phyloP scores from a whole-genome alignment of 2,888 invertebrate species.

The Mycalesis mineus region DNA sequence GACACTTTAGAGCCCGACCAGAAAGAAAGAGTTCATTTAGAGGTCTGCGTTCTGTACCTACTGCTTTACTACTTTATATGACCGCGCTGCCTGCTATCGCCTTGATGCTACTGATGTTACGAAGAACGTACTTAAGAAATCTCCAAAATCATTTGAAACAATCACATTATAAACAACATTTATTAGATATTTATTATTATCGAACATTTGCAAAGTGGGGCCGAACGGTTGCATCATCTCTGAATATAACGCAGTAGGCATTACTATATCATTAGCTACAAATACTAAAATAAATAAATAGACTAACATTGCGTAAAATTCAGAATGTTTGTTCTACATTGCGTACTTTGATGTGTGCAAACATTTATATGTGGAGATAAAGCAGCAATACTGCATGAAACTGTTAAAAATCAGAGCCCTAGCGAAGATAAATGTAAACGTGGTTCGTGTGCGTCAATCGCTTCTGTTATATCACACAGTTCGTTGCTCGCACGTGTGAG shows the following conservation, averaged over 20 bases:
- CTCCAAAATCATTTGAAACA: too few species aligned
- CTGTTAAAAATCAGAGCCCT: not conserved
- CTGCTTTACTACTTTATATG: too few species aligned
- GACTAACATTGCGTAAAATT: not conserved
- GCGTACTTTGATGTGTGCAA: slow-evolving; percentile 1
- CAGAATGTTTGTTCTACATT: slow-evolving; percentile 6
- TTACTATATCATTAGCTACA: slow-evolving; percentile 11
- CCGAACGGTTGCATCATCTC: slow-evolving; percentile 51
- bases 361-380: not conserved
- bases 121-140: too few species aligned
- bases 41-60: too few species aligned
- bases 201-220: slow-evolving; percentile 32
- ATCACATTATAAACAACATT: too few species aligned
- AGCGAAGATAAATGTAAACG: slow-evolving; percentile 13
- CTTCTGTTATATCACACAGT: slow-evolving; percentile 33
- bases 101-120: too few species aligned
- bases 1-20: too few species aligned
- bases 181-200: slow-evolving; percentile 28
- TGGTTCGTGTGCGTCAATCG: slow-evolving; percentile 23
- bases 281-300: slow-evolving; percentile 14
- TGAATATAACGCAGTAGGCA: slow-evolving; percentile 41
- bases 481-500: slow-evolving; percentile 37
- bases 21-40: too few species aligned
- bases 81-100: too few species aligned
- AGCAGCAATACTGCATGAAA: slow-evolving; percentile 12